These are phyloP conservation scores for Ammodytes marinus DNA, from an alignment of 2,113 vertebrate species.

Conservation along the genomic window DNA sequence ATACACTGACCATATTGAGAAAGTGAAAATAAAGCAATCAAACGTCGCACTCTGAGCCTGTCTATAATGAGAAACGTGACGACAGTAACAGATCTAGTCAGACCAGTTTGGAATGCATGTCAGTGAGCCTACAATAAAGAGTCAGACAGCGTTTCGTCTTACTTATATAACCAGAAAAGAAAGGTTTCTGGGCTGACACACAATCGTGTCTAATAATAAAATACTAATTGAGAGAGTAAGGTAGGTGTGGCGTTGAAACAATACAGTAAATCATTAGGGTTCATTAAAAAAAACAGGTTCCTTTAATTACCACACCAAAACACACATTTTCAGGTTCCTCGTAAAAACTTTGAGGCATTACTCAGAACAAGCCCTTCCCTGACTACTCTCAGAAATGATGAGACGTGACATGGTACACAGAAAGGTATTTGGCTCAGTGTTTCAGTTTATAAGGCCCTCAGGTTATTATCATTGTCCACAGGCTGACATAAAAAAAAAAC, in stretches of 20 bases:
- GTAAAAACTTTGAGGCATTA: background rate
- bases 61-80: no score
- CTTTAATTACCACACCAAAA: background rate
- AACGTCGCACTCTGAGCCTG: no score
- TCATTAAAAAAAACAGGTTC: background rate
- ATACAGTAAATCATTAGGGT: no score
- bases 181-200: background rate
- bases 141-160: constrained; percentile 29
- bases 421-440: background rate
- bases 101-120: constrained; percentile 59
- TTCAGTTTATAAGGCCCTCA: constrained; percentile 41
- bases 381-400: background rate
- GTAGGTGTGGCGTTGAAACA: background rate
- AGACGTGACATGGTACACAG: background rate
- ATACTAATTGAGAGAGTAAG: background rate
- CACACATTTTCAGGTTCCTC: background rate
- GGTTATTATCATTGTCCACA: constrained; percentile 45
- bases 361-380: no score
- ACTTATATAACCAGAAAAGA: constrained; percentile 6
- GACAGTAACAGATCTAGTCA: constrained; percentile 25
- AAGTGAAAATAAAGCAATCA: no score
- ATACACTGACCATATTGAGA: no score
- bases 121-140: constrained; percentile 17
- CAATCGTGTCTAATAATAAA: background rate
- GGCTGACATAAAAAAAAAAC: constrained; percentile 38